Conservation (phyloP, 2,797 vertebrate species). For the Telmatherina bonti region DNA sequence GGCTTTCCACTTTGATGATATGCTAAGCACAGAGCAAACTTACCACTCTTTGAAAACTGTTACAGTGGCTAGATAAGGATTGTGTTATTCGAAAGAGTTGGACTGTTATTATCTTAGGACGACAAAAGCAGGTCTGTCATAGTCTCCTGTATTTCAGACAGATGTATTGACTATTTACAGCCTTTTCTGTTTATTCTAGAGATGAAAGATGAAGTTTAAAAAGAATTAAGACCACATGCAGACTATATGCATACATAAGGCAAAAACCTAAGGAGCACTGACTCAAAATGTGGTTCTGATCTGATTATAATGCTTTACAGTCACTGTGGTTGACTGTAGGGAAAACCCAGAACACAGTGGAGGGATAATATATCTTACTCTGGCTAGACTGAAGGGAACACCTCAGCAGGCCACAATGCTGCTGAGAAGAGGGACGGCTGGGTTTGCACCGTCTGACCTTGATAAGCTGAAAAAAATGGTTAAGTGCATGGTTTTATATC, state of each 20-base stretch:
- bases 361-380: background rate
- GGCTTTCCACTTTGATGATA: constrained; percentile 27
- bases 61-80: background rate
- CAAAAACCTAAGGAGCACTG: background rate
- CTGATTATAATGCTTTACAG: background rate
- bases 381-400: too few species aligned
- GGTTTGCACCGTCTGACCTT: background rate
- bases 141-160: background rate
- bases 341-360: background rate
- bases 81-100: constrained; percentile 13
- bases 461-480: too few species aligned
- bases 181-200: constrained; percentile 14
- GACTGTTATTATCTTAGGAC: constrained; percentile 5
- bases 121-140: constrained; percentile 6
- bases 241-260: background rate
- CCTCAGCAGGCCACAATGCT: background rate
- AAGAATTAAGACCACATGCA: background rate
- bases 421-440: background rate
- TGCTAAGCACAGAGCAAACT: constrained; percentile 44
- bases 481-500: too few species aligned
- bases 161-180: constrained; percentile 8
- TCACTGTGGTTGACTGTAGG: background rate
- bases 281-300: background rate
- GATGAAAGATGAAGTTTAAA: background rate
- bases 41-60: constrained; percentile 20